phyloP scores from a whole-genome alignment of 2,888 invertebrate species.

The Ferrisia virgata region DNA sequence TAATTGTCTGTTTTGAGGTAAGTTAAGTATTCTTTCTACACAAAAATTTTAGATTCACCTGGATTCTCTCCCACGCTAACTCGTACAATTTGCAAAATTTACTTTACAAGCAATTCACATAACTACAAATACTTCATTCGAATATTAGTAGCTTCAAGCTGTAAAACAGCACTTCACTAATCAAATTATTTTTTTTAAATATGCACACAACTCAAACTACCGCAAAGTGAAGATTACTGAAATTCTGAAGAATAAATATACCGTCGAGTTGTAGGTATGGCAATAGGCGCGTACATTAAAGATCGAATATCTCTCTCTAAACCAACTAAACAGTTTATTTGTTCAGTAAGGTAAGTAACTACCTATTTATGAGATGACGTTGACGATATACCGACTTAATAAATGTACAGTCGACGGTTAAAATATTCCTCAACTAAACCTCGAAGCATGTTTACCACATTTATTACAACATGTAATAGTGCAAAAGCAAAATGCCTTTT shows the following conservation, averaged over 20 bases:
- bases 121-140: too few species aligned
- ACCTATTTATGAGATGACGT: background rate
- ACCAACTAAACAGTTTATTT: background rate
- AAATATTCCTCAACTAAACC: constrained; percentile 10
- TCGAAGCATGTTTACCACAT: constrained; percentile 19
- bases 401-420: background rate
- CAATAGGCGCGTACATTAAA: background rate
- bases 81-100: too few species aligned
- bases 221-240: background rate
- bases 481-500: constrained; percentile 1
- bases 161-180: background rate
- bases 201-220: background rate
- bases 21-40: too few species aligned
- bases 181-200: too few species aligned
- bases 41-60: too few species aligned
- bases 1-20: too few species aligned
- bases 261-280: background rate
- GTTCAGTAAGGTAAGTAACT: constrained; percentile 14
- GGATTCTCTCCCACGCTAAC: too few species aligned
- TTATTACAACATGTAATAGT: background rate
- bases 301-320: background rate
- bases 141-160: background rate
- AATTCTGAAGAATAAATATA: background rate
- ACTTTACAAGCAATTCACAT: too few species aligned
- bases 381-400: background rate